phyloP scores from a whole-genome alignment of 2,888 invertebrate genomes.

The Ellobium chinense region DNA sequence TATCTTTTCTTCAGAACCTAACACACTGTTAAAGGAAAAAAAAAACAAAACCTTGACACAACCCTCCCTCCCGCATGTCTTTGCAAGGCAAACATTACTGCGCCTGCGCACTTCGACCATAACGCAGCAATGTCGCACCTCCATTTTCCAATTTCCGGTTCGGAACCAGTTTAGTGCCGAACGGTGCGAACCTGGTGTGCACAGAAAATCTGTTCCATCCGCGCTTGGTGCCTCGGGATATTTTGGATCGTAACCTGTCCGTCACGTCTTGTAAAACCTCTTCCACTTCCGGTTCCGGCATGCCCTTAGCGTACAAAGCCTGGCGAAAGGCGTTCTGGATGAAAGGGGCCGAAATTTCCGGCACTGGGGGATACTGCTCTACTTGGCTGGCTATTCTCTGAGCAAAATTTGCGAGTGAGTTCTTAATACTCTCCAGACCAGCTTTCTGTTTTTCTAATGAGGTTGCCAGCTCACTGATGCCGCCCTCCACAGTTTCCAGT shows the following conservation, averaged over 20 bases:
- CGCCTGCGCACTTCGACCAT: constrained; percentile 41
- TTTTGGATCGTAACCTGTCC: background rate
- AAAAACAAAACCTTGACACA: background rate
- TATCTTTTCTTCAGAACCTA: too few relatives aligned
- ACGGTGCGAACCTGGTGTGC: constrained; percentile 52
- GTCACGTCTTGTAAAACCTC: background rate
- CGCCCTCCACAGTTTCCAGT: background rate
- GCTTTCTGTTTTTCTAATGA: background rate
- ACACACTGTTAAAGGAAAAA: too few relatives aligned
- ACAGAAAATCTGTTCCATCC: constrained; percentile 42
- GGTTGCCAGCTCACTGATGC: background rate
- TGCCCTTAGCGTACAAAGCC: background rate
- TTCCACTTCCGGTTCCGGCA: constrained; percentile 4
- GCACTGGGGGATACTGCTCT: background rate
- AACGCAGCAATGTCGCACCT: constrained; percentile 50
- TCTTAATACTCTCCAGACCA: background rate
- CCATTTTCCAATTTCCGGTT: constrained; percentile 47
- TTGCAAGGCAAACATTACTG: background rate
- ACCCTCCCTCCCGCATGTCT: background rate
- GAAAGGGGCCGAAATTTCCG: background rate
- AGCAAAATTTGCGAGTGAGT: background rate
- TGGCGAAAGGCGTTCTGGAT: background rate
- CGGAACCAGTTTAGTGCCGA: constrained; percentile 52
- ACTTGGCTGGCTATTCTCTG: background rate
- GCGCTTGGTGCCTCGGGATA: background rate